phyloP scores from a whole-genome alignment of 1,140 invertebrate species.

The Bombyx mori region ASM3026992v2 NC_085109.1:8851501-8852000 shows the following conservation, averaged over 20 bases:
- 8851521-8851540: no score
- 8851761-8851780: conserved; percentile 15
- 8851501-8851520: no score
- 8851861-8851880: background rate
- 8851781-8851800: conserved; percentile 22
- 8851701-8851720: conserved; percentile 4
- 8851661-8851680: no score
- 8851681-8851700: no score
- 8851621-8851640: no score
- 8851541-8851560: no score
- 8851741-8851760: conserved; percentile 19
- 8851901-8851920: conserved; percentile 8
- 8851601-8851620: no score
- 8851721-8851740: conserved; percentile 13
- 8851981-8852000: conserved; percentile 23
- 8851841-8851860: conserved; percentile 10
- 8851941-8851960: conserved; percentile 39
- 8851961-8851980: conserved; percentile 31
- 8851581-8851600: no score
- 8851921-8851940: conserved; percentile 23
- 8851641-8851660: no score
- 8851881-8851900: conserved; percentile 4
- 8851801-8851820: conserved; percentile 14
- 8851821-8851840: conserved; percentile 13
- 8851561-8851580: no score